Evolutionary conservation across 2,113 vertebrate genomes (phyloP).

Genomic region (Indicator indicator): DNA sequence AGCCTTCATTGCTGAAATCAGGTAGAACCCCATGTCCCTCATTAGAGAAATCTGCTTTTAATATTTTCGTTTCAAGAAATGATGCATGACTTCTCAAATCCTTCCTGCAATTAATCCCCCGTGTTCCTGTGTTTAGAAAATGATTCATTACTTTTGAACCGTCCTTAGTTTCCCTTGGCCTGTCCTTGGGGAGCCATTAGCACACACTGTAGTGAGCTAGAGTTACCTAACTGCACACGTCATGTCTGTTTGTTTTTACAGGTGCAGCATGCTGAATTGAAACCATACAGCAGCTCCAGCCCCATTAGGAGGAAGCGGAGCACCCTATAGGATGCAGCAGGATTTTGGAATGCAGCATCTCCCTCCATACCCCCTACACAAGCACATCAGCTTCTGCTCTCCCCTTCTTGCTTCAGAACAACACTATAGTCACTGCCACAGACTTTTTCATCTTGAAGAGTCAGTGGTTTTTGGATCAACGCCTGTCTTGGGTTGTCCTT

Average conservation of each 20-base stretch:
- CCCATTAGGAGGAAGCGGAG: constrained; percentile 87
- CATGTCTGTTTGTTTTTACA: constrained; percentile 95
- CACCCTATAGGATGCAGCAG: constrained; percentile 37
- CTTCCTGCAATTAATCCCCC: constrained; percentile 99
- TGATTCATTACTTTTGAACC: constrained; percentile 98
- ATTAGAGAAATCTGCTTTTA: constrained; percentile 88
- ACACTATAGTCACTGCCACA: background rate
- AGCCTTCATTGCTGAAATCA: constrained; percentile 32
- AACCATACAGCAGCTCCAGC: constrained; percentile 81
- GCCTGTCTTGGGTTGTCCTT: background rate
- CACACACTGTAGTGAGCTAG: constrained; percentile 82
- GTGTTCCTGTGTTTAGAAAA: constrained; percentile 96
- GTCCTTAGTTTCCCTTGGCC: constrained; percentile 82
- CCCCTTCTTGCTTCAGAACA: background rate
- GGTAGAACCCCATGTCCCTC: constrained; percentile 72
- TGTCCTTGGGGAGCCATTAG: constrained; percentile 93
- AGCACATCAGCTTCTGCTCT: background rate
- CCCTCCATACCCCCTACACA: rapidly evolving
- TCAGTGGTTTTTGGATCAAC: background rate
- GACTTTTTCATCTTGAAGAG: background rate
- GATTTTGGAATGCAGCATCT: background rate
- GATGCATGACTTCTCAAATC: constrained; percentile 95
- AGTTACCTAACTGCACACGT: constrained; percentile 88
- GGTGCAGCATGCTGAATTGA: constrained; percentile 92
- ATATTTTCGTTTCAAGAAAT: constrained; percentile 90